Evolutionary conservation across 2,113 vertebrate genomes (phyloP).

Genomic region (Xyliphius kryptos): DNA sequence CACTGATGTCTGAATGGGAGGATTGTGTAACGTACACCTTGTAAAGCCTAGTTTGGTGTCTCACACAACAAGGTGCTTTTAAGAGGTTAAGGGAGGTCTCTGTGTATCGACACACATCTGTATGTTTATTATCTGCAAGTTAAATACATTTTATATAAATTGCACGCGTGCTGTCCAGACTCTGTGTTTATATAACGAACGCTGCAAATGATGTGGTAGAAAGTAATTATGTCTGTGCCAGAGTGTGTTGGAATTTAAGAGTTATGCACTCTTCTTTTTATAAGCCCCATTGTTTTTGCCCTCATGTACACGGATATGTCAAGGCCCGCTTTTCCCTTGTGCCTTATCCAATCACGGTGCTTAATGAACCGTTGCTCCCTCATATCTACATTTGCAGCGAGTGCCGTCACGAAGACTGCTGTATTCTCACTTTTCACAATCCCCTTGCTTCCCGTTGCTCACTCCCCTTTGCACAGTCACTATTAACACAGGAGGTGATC

Average conservation of each 20-base stretch:
- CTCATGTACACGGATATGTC: slow-evolving; percentile 26
- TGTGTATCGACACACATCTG: no score
- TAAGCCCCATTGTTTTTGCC: slow-evolving; percentile 21
- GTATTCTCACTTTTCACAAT: slow-evolving; percentile 21
- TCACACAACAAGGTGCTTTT: no score
- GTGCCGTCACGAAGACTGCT: slow-evolving; percentile 20
- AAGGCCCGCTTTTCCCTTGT: slow-evolving; percentile 24
- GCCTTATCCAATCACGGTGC: slow-evolving; percentile 44
- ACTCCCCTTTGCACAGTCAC: slow-evolving; percentile 21
- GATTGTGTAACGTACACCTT: no score
- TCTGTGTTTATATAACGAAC: background rate
- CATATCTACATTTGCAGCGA: slow-evolving; percentile 31
- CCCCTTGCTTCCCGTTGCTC: slow-evolving; percentile 14
- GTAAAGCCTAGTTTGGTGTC: no score
- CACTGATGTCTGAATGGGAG: no score
- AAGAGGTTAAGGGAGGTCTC: no score
- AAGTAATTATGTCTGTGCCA: slow-evolving; percentile 34
- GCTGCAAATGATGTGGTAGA: background rate
- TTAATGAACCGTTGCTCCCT: slow-evolving; percentile 42
- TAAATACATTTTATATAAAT: no score
- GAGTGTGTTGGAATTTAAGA: slow-evolving; percentile 31
- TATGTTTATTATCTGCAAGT: no score
- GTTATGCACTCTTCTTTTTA: slow-evolving; percentile 31
- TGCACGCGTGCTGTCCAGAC: no score
- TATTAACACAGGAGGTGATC: slow-evolving; percentile 16